Evolutionary conservation across 2,797 vertebrate species (phyloP), one percentile per base, ranked within the genome.

Genomic region (Anableps anableps): DNA sequence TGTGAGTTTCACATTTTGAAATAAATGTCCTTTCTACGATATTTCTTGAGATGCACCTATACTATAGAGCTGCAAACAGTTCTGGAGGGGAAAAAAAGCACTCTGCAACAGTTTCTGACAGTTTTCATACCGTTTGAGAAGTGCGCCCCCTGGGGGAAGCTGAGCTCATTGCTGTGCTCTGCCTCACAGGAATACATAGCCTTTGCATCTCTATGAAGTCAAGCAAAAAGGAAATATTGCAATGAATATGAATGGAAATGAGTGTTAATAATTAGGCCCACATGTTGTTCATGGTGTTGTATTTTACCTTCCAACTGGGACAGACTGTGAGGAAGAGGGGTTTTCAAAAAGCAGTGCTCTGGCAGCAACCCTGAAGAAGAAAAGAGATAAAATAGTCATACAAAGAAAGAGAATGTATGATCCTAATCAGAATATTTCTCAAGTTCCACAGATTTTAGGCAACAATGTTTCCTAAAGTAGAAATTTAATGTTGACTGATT

Each of bases 101-200:
- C 23, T 2, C 13, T 53, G 11, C 36, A 47, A 55, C 38, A 23
- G 1, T 14, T 29, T 26, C 38, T 55, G 17, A 4, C 34, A 19
- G 17, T 53, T 45, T 45, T 80, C 97, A 97, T 89, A 99, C 98
- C 97, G 1, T 99, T 98, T 79, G 96, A 96, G 93, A 99, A 98
- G 85, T 97, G 90, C 36, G 98, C 98, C 88, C 97, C 98, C 91
- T 99, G 96, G 74, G 98, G 98, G 92, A 99, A 99, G 92, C 97
- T 99, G 81, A 99, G 96, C 92, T 99, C 97, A 13, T 99, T 97
- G 91, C 97, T 98, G 88, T 99, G 97, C 85, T 98, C 97, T 10
- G 97, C 98, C 89, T 99, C 96, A 79, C 97, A 99, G 79, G 97
- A 98, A 90, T 98, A 99, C 95, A 98, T 97, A 19, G 98, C 98